Percentiles rank a stretch among this genome's conserved stretches.
Evolutionary conservation across 1,140 invertebrate species (phyloP).

Genomic region (Stegodyphus mimosarum): DNA sequence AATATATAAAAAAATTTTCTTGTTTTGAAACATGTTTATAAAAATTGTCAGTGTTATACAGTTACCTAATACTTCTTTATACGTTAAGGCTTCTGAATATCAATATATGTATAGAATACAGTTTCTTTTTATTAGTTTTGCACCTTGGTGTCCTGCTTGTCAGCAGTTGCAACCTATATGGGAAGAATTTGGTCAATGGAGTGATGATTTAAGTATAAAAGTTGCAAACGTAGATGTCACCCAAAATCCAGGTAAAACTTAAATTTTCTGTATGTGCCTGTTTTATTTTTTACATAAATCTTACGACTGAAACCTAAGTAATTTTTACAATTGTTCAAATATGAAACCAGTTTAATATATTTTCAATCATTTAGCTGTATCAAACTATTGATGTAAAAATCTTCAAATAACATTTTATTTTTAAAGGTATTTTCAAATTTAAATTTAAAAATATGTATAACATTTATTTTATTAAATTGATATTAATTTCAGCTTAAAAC

Average conservation of each 20-base stretch:
- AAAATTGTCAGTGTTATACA: not conserved
- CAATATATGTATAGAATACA: not conserved
- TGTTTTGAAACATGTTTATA: not conserved
- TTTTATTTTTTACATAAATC: too few relatives aligned
- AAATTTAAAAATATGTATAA: too few relatives aligned
- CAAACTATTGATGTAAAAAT: too few relatives aligned
- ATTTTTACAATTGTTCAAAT: too few relatives aligned
- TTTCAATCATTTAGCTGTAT: too few relatives aligned
- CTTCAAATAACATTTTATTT: too few relatives aligned
- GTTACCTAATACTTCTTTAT: not conserved
- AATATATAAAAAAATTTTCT: too few relatives aligned
- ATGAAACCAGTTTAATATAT: too few relatives aligned
- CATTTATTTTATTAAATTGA: too few relatives aligned
- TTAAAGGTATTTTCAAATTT: too few relatives aligned
- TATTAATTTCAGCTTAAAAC: too few relatives aligned
- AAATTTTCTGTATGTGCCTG: not conserved
- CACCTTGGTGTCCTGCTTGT: conserved; percentile 99
- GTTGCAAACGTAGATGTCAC: conserved; percentile 94
- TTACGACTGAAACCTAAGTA: too few relatives aligned
- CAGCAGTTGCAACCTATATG: conserved; percentile 89
- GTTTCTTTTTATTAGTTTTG: conserved; percentile 77
- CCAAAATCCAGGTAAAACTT: conserved; percentile 70
- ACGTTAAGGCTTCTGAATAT: not conserved
- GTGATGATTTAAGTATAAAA: conserved; percentile 82
- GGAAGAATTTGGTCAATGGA: conserved; percentile 85